Evolutionary conservation across 2,797 vertebrate genomes (phyloP), one percentile per base, ranked within the genome.

Genomic region (Brotula barbata): DNA sequence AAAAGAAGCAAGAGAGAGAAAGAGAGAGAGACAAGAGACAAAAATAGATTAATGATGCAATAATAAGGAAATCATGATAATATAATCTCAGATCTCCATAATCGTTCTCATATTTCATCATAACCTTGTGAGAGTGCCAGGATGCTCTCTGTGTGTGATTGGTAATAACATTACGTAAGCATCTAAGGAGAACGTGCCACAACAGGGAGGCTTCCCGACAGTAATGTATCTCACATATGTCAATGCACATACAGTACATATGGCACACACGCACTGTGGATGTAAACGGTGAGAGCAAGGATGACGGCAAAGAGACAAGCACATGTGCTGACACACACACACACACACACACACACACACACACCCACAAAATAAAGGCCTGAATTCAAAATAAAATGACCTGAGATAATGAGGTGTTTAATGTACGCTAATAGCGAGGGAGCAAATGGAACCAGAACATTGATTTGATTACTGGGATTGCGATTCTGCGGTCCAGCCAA

Each of bases 31-130:
- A 85, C 64, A 78, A 70, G 75, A 85, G 79, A 87, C 80, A 87
- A 84, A 88, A 87, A 88, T 81, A 90, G 90, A 91, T 93, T 92
- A 92, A 92, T 89, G 90, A 90, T 84, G 83, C 81, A 88, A 91
- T 89, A 90, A 90, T 87, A 86, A 84, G 83, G 70, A 88, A 84
- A 89, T 87, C 84, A 64, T 77, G 77, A 90, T 88, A 90, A 90
- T 85, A 87, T 82, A 86, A 90, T 87, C 87, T 84, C 64, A 49
- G 77, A 88, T 87, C 84, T 86, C 75, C 74, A 85, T 86, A 89
- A 90, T 87, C 74, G 68, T 68, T 81, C 80, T 88, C 86, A 85
- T 88, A 87, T 90, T 89, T 90, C 86, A 90, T 78, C 71, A 77
- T 85, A 90, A 89, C 87, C 89, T 91, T 85, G 85, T 89, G 83